Conservation (phyloP, 2,888 invertebrate genomes). For the Asteroscopus sphinx region DNA sequence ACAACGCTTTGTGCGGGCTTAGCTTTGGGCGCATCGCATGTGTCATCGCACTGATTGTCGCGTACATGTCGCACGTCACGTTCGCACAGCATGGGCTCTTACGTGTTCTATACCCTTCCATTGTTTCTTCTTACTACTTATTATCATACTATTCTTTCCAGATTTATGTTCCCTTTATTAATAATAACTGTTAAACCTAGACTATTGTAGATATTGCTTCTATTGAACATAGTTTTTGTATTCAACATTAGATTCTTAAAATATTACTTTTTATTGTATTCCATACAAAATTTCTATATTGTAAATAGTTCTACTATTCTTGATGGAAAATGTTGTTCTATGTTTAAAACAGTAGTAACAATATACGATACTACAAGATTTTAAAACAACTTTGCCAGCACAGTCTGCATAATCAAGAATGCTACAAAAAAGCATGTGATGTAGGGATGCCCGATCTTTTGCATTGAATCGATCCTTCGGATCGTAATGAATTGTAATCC, state of each 20-base stretch:
- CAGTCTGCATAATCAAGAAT: conserved; percentile 20
- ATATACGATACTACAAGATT: conserved; percentile 16
- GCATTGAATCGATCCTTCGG: too few relatives aligned
- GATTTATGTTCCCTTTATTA: conserved; percentile 15
- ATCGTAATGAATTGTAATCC: too few relatives aligned
- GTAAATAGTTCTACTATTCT: conserved; percentile 45
- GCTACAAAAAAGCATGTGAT: conserved; percentile 44
- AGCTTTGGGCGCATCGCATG: conserved; percentile 70
- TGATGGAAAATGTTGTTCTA: conserved; percentile 16
- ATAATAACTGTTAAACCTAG: conserved; percentile 27
- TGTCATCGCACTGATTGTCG: conserved; percentile 59
- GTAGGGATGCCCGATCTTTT: too few relatives aligned
- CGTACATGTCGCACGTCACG: conserved; percentile 63
- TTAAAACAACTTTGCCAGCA: conserved; percentile 36
- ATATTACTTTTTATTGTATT: conserved; percentile 26
- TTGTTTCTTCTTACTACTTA: conserved; percentile 27
- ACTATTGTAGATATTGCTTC: conserved; percentile 39
- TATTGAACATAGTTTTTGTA: conserved; percentile 37
- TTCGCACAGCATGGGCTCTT: conserved; percentile 43
- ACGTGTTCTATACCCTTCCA: conserved; percentile 29
- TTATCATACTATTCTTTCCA: conserved; percentile 20
- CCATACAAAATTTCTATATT: conserved; percentile 31
- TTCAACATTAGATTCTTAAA: conserved; percentile 14
- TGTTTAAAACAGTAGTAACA: conserved; percentile 19
- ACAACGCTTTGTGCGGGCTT: conserved; percentile 72